Conservation (phyloP, 1,140 invertebrate species). For the Musca vetustissima region DNA sequence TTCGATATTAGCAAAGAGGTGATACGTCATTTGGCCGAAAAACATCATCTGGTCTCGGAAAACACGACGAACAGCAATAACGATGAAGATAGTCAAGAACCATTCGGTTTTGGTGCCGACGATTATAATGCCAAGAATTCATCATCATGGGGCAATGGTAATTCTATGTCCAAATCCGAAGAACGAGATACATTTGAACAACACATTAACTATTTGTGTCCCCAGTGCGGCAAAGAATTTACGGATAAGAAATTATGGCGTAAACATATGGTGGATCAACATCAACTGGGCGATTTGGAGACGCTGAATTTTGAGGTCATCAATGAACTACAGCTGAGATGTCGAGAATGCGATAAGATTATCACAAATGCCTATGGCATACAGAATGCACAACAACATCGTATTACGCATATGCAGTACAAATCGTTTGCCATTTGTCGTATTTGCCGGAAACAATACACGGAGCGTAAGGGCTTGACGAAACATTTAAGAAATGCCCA, state of each 20-base stretch:
- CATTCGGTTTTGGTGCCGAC: constrained; percentile 13
- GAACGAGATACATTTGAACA: constrained; percentile 41
- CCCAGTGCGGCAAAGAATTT: constrained; percentile 48
- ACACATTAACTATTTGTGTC: constrained; percentile 50
- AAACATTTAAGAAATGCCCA: constrained; percentile 48
- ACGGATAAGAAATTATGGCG: constrained; percentile 51
- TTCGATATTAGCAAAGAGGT: constrained; percentile 38
- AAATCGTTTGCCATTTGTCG: constrained; percentile 48
- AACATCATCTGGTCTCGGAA: constrained; percentile 34
- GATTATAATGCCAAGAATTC: constrained; percentile 16
- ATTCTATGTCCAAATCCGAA: constrained; percentile 5
- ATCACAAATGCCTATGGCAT: constrained; percentile 52
- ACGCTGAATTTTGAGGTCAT: constrained; percentile 46
- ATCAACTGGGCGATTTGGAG: constrained; percentile 44
- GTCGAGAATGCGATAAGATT: constrained; percentile 47
- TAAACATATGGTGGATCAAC: constrained; percentile 42
- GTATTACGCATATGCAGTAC: constrained; percentile 46
- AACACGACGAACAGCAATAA: neutral
- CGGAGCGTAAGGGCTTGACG: constrained; percentile 48
- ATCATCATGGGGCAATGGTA: neutral
- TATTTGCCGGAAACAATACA: constrained; percentile 47
- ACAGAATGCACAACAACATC: constrained; percentile 51
- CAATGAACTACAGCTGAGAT: constrained; percentile 44
- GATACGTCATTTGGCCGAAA: constrained; percentile 37
- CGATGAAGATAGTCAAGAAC: constrained; percentile 33